Evolutionary conservation across 2,113 vertebrate species (phyloP).

Genomic region (Nicator chloris): DNA sequence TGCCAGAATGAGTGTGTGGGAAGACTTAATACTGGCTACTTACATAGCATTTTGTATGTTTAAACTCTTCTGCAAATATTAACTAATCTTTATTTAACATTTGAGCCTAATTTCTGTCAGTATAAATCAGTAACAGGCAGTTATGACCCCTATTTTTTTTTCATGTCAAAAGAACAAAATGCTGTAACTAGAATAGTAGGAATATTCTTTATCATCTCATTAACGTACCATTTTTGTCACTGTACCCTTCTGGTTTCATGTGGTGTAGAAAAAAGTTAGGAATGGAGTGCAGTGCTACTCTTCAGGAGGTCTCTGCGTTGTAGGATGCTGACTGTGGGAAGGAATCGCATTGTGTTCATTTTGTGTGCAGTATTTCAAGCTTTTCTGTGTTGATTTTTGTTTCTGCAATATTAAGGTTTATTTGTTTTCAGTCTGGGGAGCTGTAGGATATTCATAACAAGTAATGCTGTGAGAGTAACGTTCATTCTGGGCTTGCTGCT

Average conservation of each 20-base stretch:
- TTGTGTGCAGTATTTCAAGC: background rate
- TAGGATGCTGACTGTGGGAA: background rate
- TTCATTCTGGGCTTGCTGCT: slow-evolving; percentile 10
- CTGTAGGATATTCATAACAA: background rate
- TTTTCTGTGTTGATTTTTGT: slow-evolving; percentile 5
- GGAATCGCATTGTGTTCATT: background rate
- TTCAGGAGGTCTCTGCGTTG: background rate
- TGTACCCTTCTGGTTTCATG: background rate
- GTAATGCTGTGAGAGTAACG: background rate
- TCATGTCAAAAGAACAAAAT: background rate
- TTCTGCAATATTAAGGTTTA: background rate
- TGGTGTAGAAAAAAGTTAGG: background rate
- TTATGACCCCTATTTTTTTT: background rate
- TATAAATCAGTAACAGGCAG: slow-evolving; percentile 6
- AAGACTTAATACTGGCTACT: slow-evolving; percentile 62
- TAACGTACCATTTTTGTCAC: background rate
- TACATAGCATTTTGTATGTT: slow-evolving; percentile 46
- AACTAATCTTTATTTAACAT: slow-evolving; percentile 42
- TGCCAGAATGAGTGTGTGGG: slow-evolving; percentile 53
- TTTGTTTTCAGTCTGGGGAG: background rate
- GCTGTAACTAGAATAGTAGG: background rate
- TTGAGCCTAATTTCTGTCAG: slow-evolving; percentile 25
- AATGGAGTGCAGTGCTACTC: background rate
- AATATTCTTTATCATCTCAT: slow-evolving; percentile 2
- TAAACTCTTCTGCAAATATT: slow-evolving; percentile 24